These are phyloP conservation scores for Geococcyx californianus DNA, from an alignment of 2,113 vertebrate genomes.

Conservation along the genomic window DNA sequence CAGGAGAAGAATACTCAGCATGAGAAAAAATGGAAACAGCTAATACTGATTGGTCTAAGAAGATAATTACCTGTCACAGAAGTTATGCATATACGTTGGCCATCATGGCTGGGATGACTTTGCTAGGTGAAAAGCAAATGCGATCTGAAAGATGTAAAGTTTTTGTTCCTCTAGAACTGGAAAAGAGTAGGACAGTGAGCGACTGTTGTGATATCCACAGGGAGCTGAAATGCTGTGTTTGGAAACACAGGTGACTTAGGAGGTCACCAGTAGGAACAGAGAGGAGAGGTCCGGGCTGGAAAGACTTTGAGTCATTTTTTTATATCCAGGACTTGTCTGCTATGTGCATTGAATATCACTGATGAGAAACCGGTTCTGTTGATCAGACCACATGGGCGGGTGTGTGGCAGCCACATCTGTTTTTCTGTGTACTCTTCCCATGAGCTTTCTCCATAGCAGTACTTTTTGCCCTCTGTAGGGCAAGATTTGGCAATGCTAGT, in stretches of 20 bases:
- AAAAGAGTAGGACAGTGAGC: background rate
- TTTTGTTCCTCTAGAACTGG: background rate
- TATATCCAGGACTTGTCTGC: background rate
- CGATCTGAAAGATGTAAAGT: background rate
- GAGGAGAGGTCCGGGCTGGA: background rate
- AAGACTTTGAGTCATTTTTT: background rate
- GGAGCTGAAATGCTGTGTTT: background rate
- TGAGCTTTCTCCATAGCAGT: background rate
- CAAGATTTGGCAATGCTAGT: background rate
- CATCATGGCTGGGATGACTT: background rate
- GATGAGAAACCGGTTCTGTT: background rate
- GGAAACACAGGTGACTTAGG: background rate
- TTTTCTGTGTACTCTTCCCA: background rate
- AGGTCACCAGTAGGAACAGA: background rate
- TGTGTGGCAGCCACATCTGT: fast-evolving
- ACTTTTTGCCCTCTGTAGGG: background rate
- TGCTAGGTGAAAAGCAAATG: background rate
- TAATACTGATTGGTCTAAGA: background rate
- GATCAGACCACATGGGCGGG: background rate
- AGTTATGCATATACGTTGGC: background rate
- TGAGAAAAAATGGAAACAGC: background rate
- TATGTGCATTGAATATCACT: background rate
- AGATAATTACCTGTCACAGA: background rate
- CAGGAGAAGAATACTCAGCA: background rate
- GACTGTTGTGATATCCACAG: background rate